Evolutionary conservation across 2,113 vertebrate species (phyloP), one percentile per base, ranked within the genome.

Genomic region (Dasypus novemcinctus): DNA sequence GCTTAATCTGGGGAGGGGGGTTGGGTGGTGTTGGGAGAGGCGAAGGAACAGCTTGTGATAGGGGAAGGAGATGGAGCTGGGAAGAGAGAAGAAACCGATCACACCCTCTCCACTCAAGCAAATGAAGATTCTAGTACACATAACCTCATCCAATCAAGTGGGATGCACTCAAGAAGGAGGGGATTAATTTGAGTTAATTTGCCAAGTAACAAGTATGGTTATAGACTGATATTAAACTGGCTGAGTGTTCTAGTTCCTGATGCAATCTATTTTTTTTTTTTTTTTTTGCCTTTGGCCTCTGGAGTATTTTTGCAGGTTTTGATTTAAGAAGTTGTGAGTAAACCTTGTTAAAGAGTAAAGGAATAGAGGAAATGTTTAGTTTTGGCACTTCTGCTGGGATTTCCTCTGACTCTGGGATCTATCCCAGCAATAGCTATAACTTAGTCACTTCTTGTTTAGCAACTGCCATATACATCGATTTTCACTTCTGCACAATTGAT

Each of bases 401-500:
- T 66, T 76, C 68, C 72, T 29, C 31, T 38, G 78, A 54, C 7
- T 7, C 64, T 91, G 69, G 76, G 76, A 87, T 31, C 36, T 18
- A 2, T 54, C 59, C 68, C 63, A 71, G 69, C 43, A 59, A 46
- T 5, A 36, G 88, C 78, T 76, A 14, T 91, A 84, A 95, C 79
- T 95, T 91, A 95, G 88, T 95, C 90, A 96, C 63, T 96, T 84
- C 86, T 82, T 83, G 46, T 97, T 96, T 95, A 98, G 81, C 52
- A 86, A 49, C 94, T 95, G 91, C 89, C 92, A 72, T 4, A 59
- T 17, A 29, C 94, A 97, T 97, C 2, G 95, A 98, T 97, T 97
- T 98, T 93, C 88, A 97, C 97, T 97, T 97, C 29, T 43, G 82
- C 83, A 89, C 85, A 75, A 97, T 97, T 96, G 97, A 98, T 98